phyloP scores from a whole-genome alignment of 2,113 vertebrate species.

The Ivindomyrus marchei region DNA sequence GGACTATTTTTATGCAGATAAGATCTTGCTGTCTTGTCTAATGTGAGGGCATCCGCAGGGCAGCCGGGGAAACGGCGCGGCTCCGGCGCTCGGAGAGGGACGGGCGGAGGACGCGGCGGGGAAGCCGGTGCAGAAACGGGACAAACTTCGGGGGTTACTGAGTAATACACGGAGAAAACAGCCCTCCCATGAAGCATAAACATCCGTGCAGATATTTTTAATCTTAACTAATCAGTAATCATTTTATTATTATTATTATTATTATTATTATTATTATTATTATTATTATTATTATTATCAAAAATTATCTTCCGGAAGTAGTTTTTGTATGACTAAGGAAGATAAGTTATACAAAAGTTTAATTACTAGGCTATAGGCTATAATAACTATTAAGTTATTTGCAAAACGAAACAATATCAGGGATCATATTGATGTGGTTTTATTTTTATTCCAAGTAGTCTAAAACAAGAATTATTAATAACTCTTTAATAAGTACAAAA shows the following conservation, averaged over 20 bases:
- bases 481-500: neutral
- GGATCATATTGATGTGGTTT: neutral
- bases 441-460: neutral
- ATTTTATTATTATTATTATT: neutral
- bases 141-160: neutral
- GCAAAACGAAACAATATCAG: neutral
- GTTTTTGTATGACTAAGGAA: neutral
- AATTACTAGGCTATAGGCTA: neutral
- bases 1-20: conserved; percentile 15
- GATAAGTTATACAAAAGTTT: neutral
- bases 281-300: neutral
- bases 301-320: neutral
- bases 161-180: neutral
- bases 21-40: neutral
- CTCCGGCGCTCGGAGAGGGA: neutral
- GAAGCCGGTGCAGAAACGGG: neutral
- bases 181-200: neutral
- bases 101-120: neutral
- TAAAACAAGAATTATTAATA: neutral
- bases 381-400: neutral
- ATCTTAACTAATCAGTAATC: neutral
- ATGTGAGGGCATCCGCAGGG: conserved; percentile 10
- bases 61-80: neutral
- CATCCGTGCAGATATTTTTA: neutral
- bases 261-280: neutral